Evolutionary conservation across 2,113 vertebrate species (phyloP).

Genomic region (Morone saxatilis): DNA sequence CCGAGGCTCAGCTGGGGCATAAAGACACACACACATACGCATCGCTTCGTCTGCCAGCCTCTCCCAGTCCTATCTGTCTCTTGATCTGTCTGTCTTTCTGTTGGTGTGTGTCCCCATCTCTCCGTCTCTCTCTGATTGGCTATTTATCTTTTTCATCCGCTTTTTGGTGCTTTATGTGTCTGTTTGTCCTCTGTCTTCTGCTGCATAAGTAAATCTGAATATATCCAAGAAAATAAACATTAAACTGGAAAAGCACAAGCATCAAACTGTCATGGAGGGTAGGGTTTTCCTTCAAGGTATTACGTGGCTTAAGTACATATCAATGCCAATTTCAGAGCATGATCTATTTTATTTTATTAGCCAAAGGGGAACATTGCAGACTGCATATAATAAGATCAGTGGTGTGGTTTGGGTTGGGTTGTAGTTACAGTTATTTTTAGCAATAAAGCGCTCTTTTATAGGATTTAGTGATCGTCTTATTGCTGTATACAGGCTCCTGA

Average conservation of each 20-base stretch:
- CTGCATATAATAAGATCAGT: slow-evolving; percentile 57
- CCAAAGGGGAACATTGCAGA: slow-evolving; percentile 41
- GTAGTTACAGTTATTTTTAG: slow-evolving; percentile 56
- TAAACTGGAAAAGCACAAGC: background rate
- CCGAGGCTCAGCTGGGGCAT: slow-evolving; percentile 91
- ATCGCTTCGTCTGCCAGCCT: slow-evolving; percentile 49
- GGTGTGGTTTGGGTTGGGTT: slow-evolving; percentile 32
- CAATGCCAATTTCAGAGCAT: slow-evolving; percentile 27
- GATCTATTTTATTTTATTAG: slow-evolving; percentile 48
- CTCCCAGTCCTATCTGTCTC: slow-evolving; percentile 68
- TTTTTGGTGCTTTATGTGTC: slow-evolving; percentile 6
- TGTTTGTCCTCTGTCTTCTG: background rate
- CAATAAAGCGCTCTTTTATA: slow-evolving; percentile 47
- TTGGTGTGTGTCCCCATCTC: background rate
- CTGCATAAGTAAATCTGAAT: slow-evolving; percentile 10
- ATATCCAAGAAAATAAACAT: background rate
- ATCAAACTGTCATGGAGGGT: background rate
- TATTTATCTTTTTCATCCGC: background rate
- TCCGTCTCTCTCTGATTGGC: slow-evolving; percentile 27
- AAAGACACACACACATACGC: slow-evolving; percentile 87
- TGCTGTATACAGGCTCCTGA: slow-evolving; percentile 5
- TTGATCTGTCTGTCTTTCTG: slow-evolving; percentile 55
- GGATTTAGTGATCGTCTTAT: slow-evolving; percentile 36
- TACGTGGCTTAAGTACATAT: slow-evolving; percentile 18
- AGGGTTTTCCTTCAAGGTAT: slow-evolving; percentile 18